Base-by-base conservation (phyloP, 2,888 invertebrate species). In the Machimus atricapillus region DNA sequence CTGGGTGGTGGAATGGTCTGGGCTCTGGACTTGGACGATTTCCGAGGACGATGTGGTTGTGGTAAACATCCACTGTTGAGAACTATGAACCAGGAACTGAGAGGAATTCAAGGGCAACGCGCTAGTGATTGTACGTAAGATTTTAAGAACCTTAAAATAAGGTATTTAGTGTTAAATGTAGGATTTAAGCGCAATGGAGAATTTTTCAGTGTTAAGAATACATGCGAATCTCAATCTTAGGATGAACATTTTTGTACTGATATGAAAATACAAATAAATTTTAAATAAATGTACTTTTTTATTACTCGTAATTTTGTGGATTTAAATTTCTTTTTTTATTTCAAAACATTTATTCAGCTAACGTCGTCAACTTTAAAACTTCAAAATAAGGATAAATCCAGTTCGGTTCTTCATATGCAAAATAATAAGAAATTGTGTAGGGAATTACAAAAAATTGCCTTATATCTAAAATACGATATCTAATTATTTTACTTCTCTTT, bases 1-100 rank as follows among this genome's bases (percentile, higher is more conserved):
- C 92, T 96, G 34, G 95, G 96, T 2, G 97, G 97, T 8, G 96
- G 95, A 9, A 96, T 96, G 93, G 93, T 96, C 27, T 97, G 96
- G 96, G 96, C 96, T 0, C 91, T 96, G 31, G 96, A 96, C 92
- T 93, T 96, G 89, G 97, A 97, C 90, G 96, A 96, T 91, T 96
- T 96, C 93, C 93, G 94, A 85, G 95, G 94, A 34, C 92, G 93
- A 77, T 96, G 96, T 91, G 94, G 95, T 7, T 96, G 96, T 91
- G 95, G 95, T 5, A 93, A 94, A 83, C 94, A 95, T 92, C 96
- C 96, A 0, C 92, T 97, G 16, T 91, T 96, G 82, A 94, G 94
- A 37, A 95, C 96, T 0, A 91, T 97, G 46, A 95, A 94, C 89
- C 92, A 93, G 88, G 94, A 94, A 90, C 90, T 95, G 37, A 91